These are phyloP conservation scores for Wiebesia pumilae DNA, from an alignment of 1,140 invertebrate species.

Conservation along the genomic window DNA sequence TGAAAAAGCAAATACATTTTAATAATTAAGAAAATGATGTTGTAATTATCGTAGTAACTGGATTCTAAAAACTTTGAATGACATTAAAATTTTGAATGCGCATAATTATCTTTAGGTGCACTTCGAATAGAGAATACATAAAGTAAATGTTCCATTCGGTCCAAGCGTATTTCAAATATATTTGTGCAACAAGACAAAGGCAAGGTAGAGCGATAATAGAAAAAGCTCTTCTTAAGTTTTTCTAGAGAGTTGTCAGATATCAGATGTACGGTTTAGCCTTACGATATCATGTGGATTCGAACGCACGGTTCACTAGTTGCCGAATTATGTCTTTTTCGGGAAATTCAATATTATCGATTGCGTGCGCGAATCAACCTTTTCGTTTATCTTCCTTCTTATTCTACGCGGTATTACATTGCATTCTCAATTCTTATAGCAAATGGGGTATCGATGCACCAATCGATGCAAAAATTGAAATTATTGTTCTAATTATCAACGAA, in stretches of 20 bases:
- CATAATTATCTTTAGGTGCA: background rate
- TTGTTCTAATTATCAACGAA: background rate
- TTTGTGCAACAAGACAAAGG: background rate
- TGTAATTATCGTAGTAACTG: background rate
- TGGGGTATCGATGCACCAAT: background rate
- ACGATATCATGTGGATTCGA: too few species aligned
- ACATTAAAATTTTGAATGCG: background rate
- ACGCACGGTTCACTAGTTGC: constrained; percentile 36
- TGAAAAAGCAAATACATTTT: too few species aligned
- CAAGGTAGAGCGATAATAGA: background rate
- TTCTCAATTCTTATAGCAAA: too few species aligned
- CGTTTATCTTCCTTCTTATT: background rate
- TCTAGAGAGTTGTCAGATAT: background rate
- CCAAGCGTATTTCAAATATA: background rate
- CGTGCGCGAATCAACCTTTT: constrained; percentile 13
- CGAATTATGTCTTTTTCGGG: constrained; percentile 45
- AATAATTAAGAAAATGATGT: background rate
- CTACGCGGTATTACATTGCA: background rate
- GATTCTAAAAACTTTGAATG: background rate
- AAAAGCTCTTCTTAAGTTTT: background rate
- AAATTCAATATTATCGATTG: constrained; percentile 67
- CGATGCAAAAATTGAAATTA: background rate
- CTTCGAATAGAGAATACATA: background rate
- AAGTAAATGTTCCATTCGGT: background rate
- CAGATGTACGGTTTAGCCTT: constrained; percentile 61